Evolutionary conservation across 2,888 invertebrate species (phyloP).

Genomic region (Himalopsyche kuldschensis): DNA sequence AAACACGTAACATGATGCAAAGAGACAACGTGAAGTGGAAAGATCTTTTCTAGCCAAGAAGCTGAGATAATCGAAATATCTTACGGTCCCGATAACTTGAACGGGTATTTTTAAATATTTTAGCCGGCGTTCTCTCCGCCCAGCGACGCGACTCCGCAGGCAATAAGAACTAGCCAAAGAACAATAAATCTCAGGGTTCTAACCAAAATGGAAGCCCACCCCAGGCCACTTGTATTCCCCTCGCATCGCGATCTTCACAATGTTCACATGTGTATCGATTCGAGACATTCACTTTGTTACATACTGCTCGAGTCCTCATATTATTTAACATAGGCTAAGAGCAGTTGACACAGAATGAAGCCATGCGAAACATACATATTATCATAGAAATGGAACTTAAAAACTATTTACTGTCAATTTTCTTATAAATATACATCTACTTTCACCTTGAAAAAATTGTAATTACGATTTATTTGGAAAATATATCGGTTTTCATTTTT

Average conservation of each 20-base stretch:
- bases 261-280: conserved; percentile 36
- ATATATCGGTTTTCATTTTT: too few species aligned
- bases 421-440: too few species aligned
- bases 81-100: neutral
- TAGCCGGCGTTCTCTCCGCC: neutral
- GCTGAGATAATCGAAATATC: neutral
- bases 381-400: too few species aligned
- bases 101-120: conserved; percentile 22
- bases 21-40: neutral
- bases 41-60: neutral
- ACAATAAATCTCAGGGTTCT: conserved; percentile 28
- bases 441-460: too few species aligned
- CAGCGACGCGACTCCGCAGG: neutral
- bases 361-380: neutral
- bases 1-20: neutral
- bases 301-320: neutral
- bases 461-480: too few species aligned
- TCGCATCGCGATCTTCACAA: conserved; percentile 3
- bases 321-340: neutral
- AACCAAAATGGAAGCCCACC: conserved; percentile 30
- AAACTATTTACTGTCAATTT: too few species aligned
- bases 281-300: neutral
- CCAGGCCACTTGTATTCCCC: neutral
- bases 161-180: conserved; percentile 19
- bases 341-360: neutral